Conservation (phyloP, 1,140 invertebrate species). For the Fopius arisanus region DNA sequence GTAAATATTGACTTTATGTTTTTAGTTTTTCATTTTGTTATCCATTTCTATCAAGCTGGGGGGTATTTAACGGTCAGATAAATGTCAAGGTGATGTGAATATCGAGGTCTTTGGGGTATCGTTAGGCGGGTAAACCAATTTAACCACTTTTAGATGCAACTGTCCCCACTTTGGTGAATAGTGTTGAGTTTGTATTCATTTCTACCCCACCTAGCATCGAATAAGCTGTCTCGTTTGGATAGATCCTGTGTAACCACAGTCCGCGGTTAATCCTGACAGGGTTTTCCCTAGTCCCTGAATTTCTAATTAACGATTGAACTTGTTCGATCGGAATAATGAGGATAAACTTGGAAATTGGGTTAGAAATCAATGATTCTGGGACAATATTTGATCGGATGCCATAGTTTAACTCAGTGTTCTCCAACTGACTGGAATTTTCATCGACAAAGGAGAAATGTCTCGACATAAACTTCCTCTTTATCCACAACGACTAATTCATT, state of each 20-base stretch:
- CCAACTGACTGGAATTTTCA: no score
- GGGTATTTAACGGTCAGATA: no score
- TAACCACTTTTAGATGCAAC: background rate
- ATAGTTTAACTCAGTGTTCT: no score
- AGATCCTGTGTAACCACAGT: background rate
- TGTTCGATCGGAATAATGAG: background rate
- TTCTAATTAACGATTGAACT: background rate
- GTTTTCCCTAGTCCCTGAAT: background rate
- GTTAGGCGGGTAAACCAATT: background rate
- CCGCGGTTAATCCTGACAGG: background rate
- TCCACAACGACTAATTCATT: background rate
- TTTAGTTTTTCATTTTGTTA: no score
- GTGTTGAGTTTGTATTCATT: background rate
- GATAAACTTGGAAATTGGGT: background rate
- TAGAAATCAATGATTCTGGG: background rate
- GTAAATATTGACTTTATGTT: no score
- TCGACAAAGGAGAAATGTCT: no score
- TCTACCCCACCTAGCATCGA: background rate
- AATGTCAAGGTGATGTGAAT: no score
- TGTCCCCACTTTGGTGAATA: background rate
- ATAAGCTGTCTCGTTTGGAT: slow-evolving; percentile 6
- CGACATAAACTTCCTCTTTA: background rate
- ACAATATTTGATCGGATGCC: background rate
- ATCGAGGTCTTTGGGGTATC: no score
- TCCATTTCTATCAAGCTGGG: no score